Base-by-base conservation (phyloP, 1,140 invertebrate species). In the Sitobion miscanthi region DNA sequence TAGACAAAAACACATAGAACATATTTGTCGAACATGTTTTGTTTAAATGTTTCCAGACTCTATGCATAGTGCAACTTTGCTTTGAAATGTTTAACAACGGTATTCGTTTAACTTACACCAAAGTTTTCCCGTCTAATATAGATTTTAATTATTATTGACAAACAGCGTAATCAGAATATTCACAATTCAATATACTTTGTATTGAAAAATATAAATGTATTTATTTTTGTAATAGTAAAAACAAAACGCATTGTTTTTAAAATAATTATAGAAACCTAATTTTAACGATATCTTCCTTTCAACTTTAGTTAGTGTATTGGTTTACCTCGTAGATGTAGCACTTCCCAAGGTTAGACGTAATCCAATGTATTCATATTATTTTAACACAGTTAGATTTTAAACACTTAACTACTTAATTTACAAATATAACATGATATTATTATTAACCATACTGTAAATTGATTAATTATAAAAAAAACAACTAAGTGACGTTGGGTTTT, bases 401-500 rank as follows among this genome's bases (percentile, higher is more conserved):
- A 54, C 47, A 89, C 21, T 89, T 42, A 85, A 83, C 38, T 82
- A 35, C 17, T 69, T 49, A 52, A 87, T 38, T 54, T 35, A 21
- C 87, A 54, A 89, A 89, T 54, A 52, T 23, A 87, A 87, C 2
- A 35, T 35, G 52, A 87, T 47, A 47, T 87, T 30, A 87, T 49
- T 14, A 87, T 47, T 47, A 49, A 87, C 30, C 83, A 87, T 30
- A 89, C 25, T 88, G n/a, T 38, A 35, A 89, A 89, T 49, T 35
- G 49, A 89, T 89, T 89, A 89, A 89, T 89, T 54, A 89, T 23
- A 89, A 23, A 54, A 86, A 83, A 89, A 88, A 52, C 47, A 0
- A 35, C 87, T 38, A 38, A 52, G 86, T 52, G 77, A 83, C 23
- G 91, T 52, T 83, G 23, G 21, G 9, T 47, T 49, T 82, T 49